Base-by-base conservation (phyloP, 2,888 invertebrate genomes). In the Agrilus biguttatus region DNA sequence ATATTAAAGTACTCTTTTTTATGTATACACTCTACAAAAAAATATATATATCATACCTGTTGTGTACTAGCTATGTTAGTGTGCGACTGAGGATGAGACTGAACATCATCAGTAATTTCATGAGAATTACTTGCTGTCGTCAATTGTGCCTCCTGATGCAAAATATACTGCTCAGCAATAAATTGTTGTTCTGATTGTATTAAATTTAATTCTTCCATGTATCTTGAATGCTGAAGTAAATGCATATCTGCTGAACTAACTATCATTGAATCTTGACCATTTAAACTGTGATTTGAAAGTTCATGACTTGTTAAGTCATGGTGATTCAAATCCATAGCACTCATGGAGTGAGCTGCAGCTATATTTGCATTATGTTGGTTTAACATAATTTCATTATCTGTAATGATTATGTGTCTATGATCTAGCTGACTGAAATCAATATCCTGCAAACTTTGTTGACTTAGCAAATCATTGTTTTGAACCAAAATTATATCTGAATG, bases 351-450 rank as follows among this genome's bases (percentile, higher is more conserved):
- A 23, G 52, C 53, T 42, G 28, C 10, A 8, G 53, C 54, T 12
- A 61, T 55, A 41, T 57, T 54, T 37, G 59, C 55, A 49, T 54
- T 56, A 38, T 58, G 55, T 40, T 59, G 56, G 8, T 54, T 47
- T 45, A 65, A 50, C 45, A 64, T 63, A 12, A 65, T 58, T 45
- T 60, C 58, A 44, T 64, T 60, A 28, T 52, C 56, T 13, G 59
- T 58, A 38, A 60, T 58, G 46, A 62, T 51, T 42, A 56, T 54
- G 13, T 58, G 61, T 14, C 62, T 51, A 32, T 59, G 55, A 17
- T 53, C 54, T 33, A 62, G 48, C 13, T 57, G 57, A 14, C 56
- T 51, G 39, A 63, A 51, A 46, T 61, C 58, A n/a, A 64, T 55
- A 28, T 65, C 61, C 23, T 57, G 53, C 7, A 61, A 55, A 41